Evolutionary conservation across 1,140 invertebrate genomes (phyloP).

Genomic region (Chymomyza costata): DNA sequence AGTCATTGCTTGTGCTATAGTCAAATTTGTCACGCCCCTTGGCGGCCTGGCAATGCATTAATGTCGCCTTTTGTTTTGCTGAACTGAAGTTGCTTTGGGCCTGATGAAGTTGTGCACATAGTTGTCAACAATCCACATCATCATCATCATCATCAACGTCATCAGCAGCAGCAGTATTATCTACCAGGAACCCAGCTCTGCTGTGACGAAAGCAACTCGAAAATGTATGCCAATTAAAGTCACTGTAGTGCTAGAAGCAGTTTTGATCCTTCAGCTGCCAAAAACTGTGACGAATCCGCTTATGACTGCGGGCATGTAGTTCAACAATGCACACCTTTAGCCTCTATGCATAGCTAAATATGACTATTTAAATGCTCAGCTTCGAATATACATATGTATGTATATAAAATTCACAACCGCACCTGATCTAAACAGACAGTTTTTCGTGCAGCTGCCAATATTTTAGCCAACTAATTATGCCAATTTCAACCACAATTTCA

Average conservation of each 20-base stretch:
- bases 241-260: constrained; percentile 32
- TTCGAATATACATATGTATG: constrained; percentile 16
- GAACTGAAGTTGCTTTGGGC: constrained; percentile 7
- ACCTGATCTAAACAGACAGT: constrained; percentile 23
- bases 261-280: constrained; percentile 27
- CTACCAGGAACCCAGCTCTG: too few species aligned
- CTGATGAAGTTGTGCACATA: constrained; percentile 59
- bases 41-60: constrained; percentile 61
- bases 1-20: constrained; percentile 57
- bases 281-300: constrained; percentile 55
- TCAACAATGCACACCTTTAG: not conserved
- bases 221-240: constrained; percentile 57
- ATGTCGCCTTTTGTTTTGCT: constrained; percentile 64
- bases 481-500: constrained; percentile 53
- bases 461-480: constrained; percentile 57
- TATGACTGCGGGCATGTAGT: constrained; percentile 35
- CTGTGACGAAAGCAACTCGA: constrained; percentile 19
- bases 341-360: too few species aligned
- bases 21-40: constrained; percentile 73
- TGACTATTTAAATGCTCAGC: constrained; percentile 3
- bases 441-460: constrained; percentile 46
- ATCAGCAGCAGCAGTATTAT: constrained; percentile 1
- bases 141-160: constrained; percentile 13
- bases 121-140: constrained; percentile 57
- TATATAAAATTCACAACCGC: not conserved